Evolutionary conservation across 2,888 invertebrate genomes (phyloP).

Genomic region (Patella ulyssiponensis): DNA sequence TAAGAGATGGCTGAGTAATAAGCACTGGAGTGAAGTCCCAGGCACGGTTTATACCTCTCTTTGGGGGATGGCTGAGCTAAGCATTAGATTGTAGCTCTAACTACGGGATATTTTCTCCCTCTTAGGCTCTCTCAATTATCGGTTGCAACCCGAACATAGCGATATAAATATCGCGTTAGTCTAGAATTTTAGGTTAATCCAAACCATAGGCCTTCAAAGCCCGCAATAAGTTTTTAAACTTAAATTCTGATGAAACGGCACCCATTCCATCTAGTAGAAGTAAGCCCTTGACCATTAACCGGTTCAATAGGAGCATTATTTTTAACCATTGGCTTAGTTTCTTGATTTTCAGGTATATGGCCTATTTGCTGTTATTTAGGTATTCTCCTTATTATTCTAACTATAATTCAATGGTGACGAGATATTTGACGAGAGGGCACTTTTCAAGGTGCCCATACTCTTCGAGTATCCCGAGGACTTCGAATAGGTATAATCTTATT

Average conservation of each 20-base stretch:
- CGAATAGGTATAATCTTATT: conserved; percentile 83
- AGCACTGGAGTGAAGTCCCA: too few species aligned
- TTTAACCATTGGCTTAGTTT: conserved; percentile 47
- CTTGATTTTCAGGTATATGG: conserved; percentile 40
- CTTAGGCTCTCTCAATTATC: too few species aligned
- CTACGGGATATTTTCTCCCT: too few species aligned
- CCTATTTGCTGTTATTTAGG: conserved; percentile 37
- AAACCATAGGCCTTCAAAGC: conserved; percentile 23
- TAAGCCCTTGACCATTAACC: conserved; percentile 16
- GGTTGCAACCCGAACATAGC: too few species aligned
- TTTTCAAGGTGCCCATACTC: conserved; percentile 79
- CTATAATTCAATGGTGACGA: conserved; percentile 57
- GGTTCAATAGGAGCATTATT: conserved; percentile 44
- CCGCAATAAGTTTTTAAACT: conserved; percentile 7
- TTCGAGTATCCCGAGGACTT: conserved; percentile 76
- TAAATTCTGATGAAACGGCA: background rate
- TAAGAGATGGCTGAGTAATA: too few species aligned
- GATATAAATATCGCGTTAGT: too few species aligned
- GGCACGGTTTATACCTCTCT: too few species aligned
- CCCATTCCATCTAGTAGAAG: conserved; percentile 12
- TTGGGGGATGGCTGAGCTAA: too few species aligned
- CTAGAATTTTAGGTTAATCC: conserved; percentile 13
- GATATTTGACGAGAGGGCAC: conserved; percentile 79
- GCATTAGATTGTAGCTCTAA: too few species aligned
- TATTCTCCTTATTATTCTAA: conserved; percentile 43